Evolutionary conservation across 2,113 vertebrate genomes (phyloP), one percentile per base, ranked within the genome.

Genomic region (Syrrhaptes paradoxus): DNA sequence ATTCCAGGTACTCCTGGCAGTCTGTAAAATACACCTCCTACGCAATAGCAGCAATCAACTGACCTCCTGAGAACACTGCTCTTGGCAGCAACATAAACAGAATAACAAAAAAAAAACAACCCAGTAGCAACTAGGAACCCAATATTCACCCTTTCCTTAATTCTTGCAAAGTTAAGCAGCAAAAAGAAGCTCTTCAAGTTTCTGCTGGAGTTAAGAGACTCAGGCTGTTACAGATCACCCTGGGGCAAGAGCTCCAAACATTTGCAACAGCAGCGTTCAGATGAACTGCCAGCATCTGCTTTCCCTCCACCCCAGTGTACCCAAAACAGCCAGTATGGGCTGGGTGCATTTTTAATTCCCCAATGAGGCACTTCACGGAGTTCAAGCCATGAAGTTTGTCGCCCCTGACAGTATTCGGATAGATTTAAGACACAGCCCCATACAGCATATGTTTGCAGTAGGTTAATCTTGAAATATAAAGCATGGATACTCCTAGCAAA

Each of bases 321-420:
- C 26, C 16, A 5, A 19, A 84, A 2, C n/a, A 58, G 54, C 17
- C 34, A 20, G 7, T 1, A 46, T 0, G 0, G 32, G 21, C 26
- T 68, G 41, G 38, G 26, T 1, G 1, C 41, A 25, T 36, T 22
- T 74, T n/a, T 41, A 45, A 31, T 46, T 61, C 41, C n/a, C 38
- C 45, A 45, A 0, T 4, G 43, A 59, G 26, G 68, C 29, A n/a
- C 43, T 31, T 10, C 0, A 18, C 12, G 45, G 63, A 6, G 12
- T 43, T 63, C 61, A 68, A 63, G 25, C 17, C 3, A 0, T 9
- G 7, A 76, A 71, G n/a, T 82, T 79, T 21, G 12, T 26, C 62
- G 72, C 66, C 41, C n/a, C 26, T 51, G 43, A 36, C 19, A 79
- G 18, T 26, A 72, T 28, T 13, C 43, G 34, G 45, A 58, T 2